Base-by-base conservation (phyloP, 2,113 vertebrate genomes). In the Proteles cristata region DNA sequence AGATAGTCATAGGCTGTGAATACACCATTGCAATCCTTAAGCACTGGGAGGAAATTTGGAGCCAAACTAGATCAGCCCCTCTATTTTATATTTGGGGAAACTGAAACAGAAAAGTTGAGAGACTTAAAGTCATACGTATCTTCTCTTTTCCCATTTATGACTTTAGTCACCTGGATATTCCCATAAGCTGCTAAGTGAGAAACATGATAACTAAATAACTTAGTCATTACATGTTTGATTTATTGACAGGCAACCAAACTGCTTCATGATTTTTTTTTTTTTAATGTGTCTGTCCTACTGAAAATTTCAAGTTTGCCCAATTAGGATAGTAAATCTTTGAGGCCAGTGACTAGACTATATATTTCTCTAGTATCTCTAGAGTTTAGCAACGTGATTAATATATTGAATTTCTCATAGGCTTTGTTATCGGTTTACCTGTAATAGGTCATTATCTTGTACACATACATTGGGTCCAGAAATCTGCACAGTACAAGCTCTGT, bases 81-180 rank as follows among this genome's bases (percentile, higher is more conserved):
- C 92, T 89, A 15, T 81, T 83, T 94, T 66, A 35, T 90, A 43
- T 85, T 76, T 96, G 50, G 45, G 53, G 14, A 90, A 81, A 63
- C 0, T 5, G 39, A 91, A 79, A 79, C 14, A 89, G 68, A 65
- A 39, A 89, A 74, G 48, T 92, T 86, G 50, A 85, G 61, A 88
- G 26, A 83, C 19, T 58, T 88, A 33, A 86, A 43, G 39, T 55
- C 19, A 50, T 16, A 23, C 23, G 39, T 16, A 26, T 39, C 4
- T 48, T 48, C 45, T 81, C 0, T 96, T 88, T 96, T 92, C 35
- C 45, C 53, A 88, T 26, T 69, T 77, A 31, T 48, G 80, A 45
- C 25, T 85, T 96, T 77, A 90, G 45, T 76, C 53, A 55, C 25
- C 4, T 93, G 16, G 35, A 28, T 3, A 11, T 77, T 80, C 17